Conservation (phyloP, 2,797 vertebrate genomes). For the Pseudomugil tenellus region DNA sequence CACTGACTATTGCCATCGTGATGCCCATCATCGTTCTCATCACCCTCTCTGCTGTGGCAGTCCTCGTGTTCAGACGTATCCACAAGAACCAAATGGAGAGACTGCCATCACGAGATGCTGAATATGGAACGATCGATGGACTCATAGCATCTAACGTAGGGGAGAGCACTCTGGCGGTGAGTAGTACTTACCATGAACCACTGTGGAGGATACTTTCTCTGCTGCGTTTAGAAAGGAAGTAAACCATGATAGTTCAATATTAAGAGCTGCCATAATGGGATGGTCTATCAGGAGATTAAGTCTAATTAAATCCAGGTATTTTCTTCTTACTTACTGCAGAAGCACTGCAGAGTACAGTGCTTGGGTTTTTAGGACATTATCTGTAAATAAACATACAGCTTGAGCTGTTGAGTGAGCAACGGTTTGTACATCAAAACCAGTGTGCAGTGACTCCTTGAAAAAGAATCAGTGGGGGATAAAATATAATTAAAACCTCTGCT, state of each 20-base stretch:
- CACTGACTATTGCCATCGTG: constrained; percentile 87
- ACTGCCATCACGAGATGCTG: constrained; percentile 91
- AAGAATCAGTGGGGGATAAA: neutral
- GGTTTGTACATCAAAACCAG: neutral
- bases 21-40: constrained; percentile 88
- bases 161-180: constrained; percentile 97
- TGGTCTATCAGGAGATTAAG: neutral
- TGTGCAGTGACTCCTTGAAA: neutral
- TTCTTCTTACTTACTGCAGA: neutral
- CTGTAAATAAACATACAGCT: neutral
- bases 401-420: neutral
- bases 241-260: neutral
- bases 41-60: constrained; percentile 86
- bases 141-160: constrained; percentile 98
- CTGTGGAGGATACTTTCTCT: neutral
- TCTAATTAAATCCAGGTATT: constrained; percentile 1
- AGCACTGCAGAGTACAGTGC: neutral
- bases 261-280: constrained; percentile 5
- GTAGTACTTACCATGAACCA: constrained; percentile 51
- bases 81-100: constrained; percentile 93
- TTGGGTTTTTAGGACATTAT: too few relatives aligned
- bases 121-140: constrained; percentile 95
- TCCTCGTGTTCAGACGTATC: constrained; percentile 89
- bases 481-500: neutral
- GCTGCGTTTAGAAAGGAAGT: constrained; percentile 1